phyloP scores from a whole-genome alignment of 2,113 vertebrate species.

The Cavia porcellus region DNA sequence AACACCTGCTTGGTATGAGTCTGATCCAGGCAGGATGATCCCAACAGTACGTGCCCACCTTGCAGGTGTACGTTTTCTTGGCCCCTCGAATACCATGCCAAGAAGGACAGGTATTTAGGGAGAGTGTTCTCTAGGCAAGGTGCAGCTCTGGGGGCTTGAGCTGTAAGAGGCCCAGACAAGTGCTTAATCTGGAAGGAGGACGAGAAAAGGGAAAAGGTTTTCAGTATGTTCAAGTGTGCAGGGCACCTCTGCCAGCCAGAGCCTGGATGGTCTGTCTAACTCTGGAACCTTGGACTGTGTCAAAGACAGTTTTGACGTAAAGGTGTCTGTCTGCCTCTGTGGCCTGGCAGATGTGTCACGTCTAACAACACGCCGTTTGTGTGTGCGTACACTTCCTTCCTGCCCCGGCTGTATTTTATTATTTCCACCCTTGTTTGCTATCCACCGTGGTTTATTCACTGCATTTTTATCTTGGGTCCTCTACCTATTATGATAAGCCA shows the following conservation, averaged over 20 bases:
- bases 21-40: neutral
- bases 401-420: neutral
- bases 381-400: neutral
- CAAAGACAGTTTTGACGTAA: neutral
- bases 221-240: neutral
- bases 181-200: neutral
- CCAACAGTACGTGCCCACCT: too few relatives aligned
- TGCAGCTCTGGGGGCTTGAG: neutral
- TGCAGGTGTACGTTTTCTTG: too few relatives aligned
- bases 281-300: neutral
- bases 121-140: neutral
- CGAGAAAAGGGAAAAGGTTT: neutral
- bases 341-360: neutral
- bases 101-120: neutral
- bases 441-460: neutral
- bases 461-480: neutral
- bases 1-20: too few relatives aligned
- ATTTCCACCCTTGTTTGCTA: conserved; percentile 10
- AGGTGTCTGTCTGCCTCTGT: neutral
- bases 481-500: conserved; percentile 8
- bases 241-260: neutral
- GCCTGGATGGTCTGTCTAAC: neutral
- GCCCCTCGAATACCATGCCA: neutral
- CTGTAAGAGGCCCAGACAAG: neutral
- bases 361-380: neutral